Evolutionary conservation across 2,113 vertebrate genomes (phyloP).

Genomic region (Emberiza fucata): DNA sequence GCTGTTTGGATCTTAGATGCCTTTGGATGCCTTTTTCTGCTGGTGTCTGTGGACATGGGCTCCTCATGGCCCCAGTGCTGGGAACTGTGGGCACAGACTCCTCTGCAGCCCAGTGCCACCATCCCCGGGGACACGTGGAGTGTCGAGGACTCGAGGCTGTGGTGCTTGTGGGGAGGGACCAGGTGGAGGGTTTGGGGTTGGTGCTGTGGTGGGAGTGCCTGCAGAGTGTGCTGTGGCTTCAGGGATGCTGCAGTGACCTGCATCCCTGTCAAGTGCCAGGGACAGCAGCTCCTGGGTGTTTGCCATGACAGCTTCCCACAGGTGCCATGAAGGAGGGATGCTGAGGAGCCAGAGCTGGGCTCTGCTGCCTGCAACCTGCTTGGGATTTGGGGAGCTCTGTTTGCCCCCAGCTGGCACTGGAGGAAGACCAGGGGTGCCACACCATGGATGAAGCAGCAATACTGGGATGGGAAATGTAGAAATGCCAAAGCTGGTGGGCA

Average conservation of each 20-base stretch:
- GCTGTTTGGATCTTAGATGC: neutral
- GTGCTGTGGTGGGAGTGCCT: neutral
- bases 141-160: fast-evolving
- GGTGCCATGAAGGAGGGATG: neutral
- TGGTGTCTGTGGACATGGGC: fast-evolving
- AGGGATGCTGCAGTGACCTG: neutral
- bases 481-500: neutral
- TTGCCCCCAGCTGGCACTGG: neutral
- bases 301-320: neutral
- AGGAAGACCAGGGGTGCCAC: neutral
- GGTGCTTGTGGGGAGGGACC: neutral
- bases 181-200: neutral
- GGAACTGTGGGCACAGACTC: neutral
- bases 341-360: neutral
- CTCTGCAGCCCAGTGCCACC: neutral
- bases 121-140: fast-evolving
- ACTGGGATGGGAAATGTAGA: fast-evolving
- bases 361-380: neutral
- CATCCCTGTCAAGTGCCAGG: neutral
- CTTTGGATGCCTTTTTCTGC: neutral
- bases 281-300: neutral
- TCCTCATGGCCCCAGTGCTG: fast-evolving
- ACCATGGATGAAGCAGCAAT: neutral
- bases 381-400: neutral
- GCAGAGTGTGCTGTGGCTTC: slow-evolving; percentile 61